A percentile compares a stretch with the other conserved stretches of the same genome.
Conservation (phyloP, 2,888 invertebrate species). For the Scaptomyza caliginosa region DNA sequence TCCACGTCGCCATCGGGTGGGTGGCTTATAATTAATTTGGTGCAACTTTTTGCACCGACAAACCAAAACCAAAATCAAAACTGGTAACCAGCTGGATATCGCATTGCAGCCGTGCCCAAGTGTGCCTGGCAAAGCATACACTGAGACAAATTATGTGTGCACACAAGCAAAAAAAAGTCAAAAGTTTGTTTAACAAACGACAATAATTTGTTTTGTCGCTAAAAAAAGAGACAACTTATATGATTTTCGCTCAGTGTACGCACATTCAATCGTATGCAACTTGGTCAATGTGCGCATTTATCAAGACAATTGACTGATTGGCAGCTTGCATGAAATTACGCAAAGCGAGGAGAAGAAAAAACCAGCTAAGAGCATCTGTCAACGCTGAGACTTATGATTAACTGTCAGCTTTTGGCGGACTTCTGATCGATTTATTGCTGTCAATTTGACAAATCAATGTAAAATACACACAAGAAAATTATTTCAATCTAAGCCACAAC, state of each 20-base stretch:
- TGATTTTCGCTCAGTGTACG: not conserved
- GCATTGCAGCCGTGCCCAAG: slow-evolving; percentile 20
- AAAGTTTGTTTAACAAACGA: too few relatives aligned
- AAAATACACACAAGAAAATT: slow-evolving; percentile 9
- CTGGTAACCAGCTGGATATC: slow-evolving; percentile 23
- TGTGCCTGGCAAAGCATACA: slow-evolving; percentile 26
- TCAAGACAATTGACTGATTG: slow-evolving; percentile 81
- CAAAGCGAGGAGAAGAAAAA: slow-evolving; percentile 28
- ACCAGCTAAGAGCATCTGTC: slow-evolving; percentile 53
- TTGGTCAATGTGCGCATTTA: slow-evolving; percentile 75
- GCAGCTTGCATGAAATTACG: slow-evolving; percentile 77
- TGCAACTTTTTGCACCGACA: slow-evolving; percentile 69
- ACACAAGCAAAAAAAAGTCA: too few relatives aligned
- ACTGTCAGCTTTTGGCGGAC: slow-evolving; percentile 69
- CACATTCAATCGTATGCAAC: slow-evolving; percentile 34
- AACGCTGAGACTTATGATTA: slow-evolving; percentile 72
- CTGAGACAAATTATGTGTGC: not conserved
- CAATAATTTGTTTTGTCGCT: too few relatives aligned
- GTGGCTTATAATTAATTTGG: slow-evolving; percentile 79
- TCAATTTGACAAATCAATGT: slow-evolving; percentile 81
- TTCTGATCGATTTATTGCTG: slow-evolving; percentile 81
- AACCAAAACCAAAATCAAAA: slow-evolving; percentile 36
- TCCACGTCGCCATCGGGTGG: slow-evolving; percentile 70
- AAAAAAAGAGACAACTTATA: not conserved
- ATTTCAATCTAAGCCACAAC: not conserved